Evolutionary conservation across 2,113 vertebrate genomes (phyloP), one percentile per base, ranked within the genome.

Genomic region (Cephalopterus ornatus): DNA sequence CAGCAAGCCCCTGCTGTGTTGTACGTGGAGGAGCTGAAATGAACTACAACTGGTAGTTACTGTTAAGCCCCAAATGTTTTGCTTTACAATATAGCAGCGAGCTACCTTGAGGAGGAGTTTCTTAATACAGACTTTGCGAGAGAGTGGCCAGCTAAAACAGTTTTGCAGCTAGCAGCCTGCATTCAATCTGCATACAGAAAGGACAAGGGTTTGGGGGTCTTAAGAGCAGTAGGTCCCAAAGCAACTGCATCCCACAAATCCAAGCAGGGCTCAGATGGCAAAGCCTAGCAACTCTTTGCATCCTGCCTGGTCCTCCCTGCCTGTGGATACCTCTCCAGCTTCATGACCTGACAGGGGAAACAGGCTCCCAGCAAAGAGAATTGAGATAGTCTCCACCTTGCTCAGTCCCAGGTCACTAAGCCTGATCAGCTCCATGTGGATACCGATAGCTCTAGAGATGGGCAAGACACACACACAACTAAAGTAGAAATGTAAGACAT

Each of bases 361-460:
- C 2, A 5, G 35, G 28, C 39, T 91, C 21, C 53, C 19, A n/a
- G 72, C 27, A 65, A 75, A 61, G 37, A 59, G 17, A 77, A 49
- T 33, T 0, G 0, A 58, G 32, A 14, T 20, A 68, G 8, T 35
- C 8, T 41, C n/a, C 49, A 44, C n/a, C 19, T 46, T 2, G 5
- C 32, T 28, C 35, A 28, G 49, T 50, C 42, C 37, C 14, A 56
- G 8, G 5, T 47, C 55, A 30, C 46, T n/a, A 30, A 68, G 41
- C 67, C 63, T 65, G 52, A 55, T 30, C 14, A 39, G 47, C 32
- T 76, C 52, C 28, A 26, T n/a, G 16, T 47, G 61, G 35, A 70
- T 42, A 21, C 53, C 0, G 0, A 15, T 5, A 65, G 27, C 58
- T 90, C 59, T 65, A 72, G 55, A 77, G 35, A 39, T 8, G 27